Evolutionary conservation across 2,888 invertebrate genomes (phyloP).

Genomic region (Sminthurides aquaticus): DNA sequence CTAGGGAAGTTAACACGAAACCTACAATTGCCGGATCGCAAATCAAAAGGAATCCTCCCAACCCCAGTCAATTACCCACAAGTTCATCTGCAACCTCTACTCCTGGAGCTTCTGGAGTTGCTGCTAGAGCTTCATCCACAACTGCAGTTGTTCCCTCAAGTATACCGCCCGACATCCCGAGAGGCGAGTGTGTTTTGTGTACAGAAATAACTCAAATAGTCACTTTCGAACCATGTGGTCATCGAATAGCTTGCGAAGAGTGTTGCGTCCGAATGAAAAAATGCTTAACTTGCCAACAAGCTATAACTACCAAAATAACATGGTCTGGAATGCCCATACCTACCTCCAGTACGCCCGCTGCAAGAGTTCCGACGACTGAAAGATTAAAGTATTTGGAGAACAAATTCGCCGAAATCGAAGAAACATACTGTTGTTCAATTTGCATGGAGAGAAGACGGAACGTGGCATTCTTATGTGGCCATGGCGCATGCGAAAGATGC

Average conservation of each 20-base stretch:
- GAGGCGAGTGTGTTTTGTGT: conserved; percentile 61
- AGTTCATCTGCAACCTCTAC: background rate
- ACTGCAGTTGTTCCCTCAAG: conserved; percentile 2
- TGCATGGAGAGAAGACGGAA: conserved; percentile 78
- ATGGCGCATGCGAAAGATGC: conserved; percentile 73
- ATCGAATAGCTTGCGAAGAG: conserved; percentile 65
- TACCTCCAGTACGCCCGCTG: background rate
- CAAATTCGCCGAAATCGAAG: conserved; percentile 77
- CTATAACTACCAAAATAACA: conserved; percentile 49
- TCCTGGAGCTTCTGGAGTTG: background rate
- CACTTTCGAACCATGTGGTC: conserved; percentile 65
- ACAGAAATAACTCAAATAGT: conserved; percentile 61
- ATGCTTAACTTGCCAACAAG: conserved; percentile 60
- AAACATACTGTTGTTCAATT: conserved; percentile 74
- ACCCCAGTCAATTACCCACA: conserved; percentile 4
- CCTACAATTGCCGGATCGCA: background rate
- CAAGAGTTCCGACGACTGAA: conserved; percentile 58
- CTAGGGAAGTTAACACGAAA: background rate
- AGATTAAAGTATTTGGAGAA: conserved; percentile 63
- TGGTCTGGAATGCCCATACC: conserved; percentile 32
- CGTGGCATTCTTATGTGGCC: conserved; percentile 81
- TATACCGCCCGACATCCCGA: conserved; percentile 6
- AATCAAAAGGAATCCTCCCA: background rate
- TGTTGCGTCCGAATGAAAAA: conserved; percentile 70
- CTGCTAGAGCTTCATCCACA: conserved; percentile 2